Conservation (phyloP, 2,797 vertebrate species). For the Pteronotus mesoamericanus region DNA sequence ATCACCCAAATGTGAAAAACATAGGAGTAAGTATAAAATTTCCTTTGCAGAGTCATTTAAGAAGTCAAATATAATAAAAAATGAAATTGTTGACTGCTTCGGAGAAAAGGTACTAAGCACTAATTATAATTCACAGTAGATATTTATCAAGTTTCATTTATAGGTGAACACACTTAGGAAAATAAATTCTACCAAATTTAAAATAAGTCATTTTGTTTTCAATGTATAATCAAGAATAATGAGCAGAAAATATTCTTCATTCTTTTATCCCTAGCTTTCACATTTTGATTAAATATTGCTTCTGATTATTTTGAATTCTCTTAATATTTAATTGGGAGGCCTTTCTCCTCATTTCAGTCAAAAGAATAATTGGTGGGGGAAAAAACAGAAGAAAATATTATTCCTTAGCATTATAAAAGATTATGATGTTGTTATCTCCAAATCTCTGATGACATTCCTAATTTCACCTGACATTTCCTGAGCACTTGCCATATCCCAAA, state of each 20-base stretch:
- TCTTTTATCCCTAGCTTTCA: neutral
- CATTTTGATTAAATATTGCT: conserved; percentile 11
- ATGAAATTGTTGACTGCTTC: neutral
- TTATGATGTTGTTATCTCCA: neutral
- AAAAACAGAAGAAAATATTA: neutral
- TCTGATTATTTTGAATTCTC: neutral
- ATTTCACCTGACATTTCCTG: neutral
- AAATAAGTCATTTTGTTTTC: neutral
- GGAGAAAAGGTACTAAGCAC: neutral
- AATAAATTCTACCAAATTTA: neutral
- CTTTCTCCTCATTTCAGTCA: neutral
- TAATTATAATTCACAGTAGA: neutral
- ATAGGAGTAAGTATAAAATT: neutral
- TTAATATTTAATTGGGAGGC: neutral
- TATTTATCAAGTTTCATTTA: neutral
- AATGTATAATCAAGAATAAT: neutral
- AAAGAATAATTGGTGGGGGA: neutral
- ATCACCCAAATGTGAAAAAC: neutral
- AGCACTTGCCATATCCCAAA: neutral
- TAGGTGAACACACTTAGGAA: neutral
- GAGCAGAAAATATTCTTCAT: neutral
- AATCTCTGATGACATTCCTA: neutral
- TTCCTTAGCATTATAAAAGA: neutral
- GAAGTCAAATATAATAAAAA: neutral
- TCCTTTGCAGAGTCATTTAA: neutral